Base-by-base conservation (phyloP, 1,140 invertebrate species). In the Leptonema lineaticorne region DNA sequence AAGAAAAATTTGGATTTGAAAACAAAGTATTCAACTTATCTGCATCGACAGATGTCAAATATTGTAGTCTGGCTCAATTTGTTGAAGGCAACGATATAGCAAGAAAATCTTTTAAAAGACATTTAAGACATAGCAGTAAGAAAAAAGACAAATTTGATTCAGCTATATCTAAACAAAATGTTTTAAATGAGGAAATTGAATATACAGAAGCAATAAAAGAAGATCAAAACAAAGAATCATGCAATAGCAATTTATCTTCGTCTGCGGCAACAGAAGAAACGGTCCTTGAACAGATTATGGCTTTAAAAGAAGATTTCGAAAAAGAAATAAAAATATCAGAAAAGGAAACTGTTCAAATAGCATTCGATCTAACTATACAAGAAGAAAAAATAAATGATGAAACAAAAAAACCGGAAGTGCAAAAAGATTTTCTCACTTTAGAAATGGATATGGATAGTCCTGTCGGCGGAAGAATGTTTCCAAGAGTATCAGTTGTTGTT, bases 51-150 rank as follows among this genome's bases (percentile, higher is more conserved):
- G 83, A 77, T 74, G 83, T 84, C 48, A 87, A 86, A 72, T 90
- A 88, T 76, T 90, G 88, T 74, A 90, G 88, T 75, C 79, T 92
- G 72, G 90, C 90, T 5, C 86, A 90, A 71, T 92, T 92, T 74
- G 88, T 88, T 68, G 90, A 92, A 80, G 90, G 90, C 29, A 91
- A 86, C 76, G 91, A 92, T 75, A 92, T 92, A 65, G 90, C 88
- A 1, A 85, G 89, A 56, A 85, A 86, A 75, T 92, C 90, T 2
- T 89, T 91, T 74, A 89, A 89, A 74, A 84, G 82, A 64, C 78
- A 79, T 41, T 57, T 80, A n/a, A 76, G 75, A 30, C 81, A 79
- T 56, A 83, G 81, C 67, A 53, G 20, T 18, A 69, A 81, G 16
- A 83, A 81, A 69, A 59, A 64, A 28, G 62, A 69, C 0, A 73